Evolutionary conservation across 2,888 invertebrate genomes (phyloP), one percentile per base, ranked within the genome.

Genomic region (Amphipoea oculea): DNA sequence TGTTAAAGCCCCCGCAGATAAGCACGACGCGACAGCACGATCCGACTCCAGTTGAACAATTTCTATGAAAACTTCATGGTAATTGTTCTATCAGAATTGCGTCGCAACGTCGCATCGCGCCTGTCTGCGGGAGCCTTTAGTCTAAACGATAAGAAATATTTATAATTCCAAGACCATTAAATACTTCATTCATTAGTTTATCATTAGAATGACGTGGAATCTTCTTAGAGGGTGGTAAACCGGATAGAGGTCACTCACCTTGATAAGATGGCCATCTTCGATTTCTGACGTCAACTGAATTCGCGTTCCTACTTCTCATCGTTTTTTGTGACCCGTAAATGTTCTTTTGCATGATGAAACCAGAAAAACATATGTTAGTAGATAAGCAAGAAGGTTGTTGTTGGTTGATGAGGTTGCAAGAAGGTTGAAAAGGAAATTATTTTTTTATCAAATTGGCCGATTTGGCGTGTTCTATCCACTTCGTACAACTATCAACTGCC

Each of bases 181-280:
- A 66, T 29, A 80, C 23, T 40, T 68, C 36, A 80, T 80, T 74
- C 54, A 82, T 69, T 48, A 48, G 54, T 70, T 57, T 69, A 65
- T 51, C 68, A 20, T 48, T 9, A 17, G 14, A 36, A 62, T 62
- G 36, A 68, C 62, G 23, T 62, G 62, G n/a, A 20, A 54, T 36
- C 12, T 6, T 67, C 45, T 9, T 17, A 65, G 29, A 54, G 14
- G 36, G 4, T 45, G 29, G 5, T 36, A 45, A 48, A 48, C 14
- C 5, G 7, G 40, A 36, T 29, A 63, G 7, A 70, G 65, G 79
- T 71, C 71, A 80, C 29, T 66, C 29, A 65, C 29, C 17, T 40
- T 29, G 57, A 81, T 66, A 66, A 42, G 29, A 17, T 23, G 9
- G 54, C 11, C 9, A 73, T 76, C 9, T 20, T 60, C 3, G 23